Conservation (phyloP, 2,113 vertebrate species). For the Himantopus leucocephalus region DNA sequence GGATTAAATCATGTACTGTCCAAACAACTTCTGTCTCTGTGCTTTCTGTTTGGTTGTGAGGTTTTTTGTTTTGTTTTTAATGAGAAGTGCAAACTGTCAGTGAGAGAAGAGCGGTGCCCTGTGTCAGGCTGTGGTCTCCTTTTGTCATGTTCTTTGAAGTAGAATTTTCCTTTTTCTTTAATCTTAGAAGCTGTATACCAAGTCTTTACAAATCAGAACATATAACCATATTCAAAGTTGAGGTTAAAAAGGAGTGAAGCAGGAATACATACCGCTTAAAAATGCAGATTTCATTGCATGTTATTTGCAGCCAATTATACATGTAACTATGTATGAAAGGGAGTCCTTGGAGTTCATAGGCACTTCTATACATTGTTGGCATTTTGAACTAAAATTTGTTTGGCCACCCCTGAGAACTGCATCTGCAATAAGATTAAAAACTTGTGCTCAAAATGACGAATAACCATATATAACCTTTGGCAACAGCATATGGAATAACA, state of each 20-base stretch:
- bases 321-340: not conserved
- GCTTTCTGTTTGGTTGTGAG: not conserved
- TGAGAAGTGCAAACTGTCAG: not conserved
- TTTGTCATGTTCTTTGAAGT: not conserved
- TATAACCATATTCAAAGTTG: conserved; percentile 9
- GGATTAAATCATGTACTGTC: not conserved
- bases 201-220: not conserved
- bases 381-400: conserved; percentile 20
- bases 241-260: conserved; percentile 22
- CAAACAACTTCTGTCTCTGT: not conserved
- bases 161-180: conserved; percentile 20
- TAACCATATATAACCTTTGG: conserved; percentile 18
- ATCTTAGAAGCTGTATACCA: not conserved
- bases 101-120: not conserved
- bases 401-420: conserved; percentile 11
- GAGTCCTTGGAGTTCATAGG: not conserved
- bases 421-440: conserved; percentile 23
- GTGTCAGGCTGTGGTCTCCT: not conserved
- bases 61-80: not conserved
- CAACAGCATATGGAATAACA: not conserved
- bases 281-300: conserved; percentile 19
- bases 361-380: not conserved
- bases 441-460: conserved; percentile 5
- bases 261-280: conserved; percentile 11
- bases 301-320: conserved; percentile 25